These are phyloP conservation scores for Heteromyza rotundicornis DNA, from an alignment of 2,888 invertebrate genomes.

Conservation along the genomic window DNA sequence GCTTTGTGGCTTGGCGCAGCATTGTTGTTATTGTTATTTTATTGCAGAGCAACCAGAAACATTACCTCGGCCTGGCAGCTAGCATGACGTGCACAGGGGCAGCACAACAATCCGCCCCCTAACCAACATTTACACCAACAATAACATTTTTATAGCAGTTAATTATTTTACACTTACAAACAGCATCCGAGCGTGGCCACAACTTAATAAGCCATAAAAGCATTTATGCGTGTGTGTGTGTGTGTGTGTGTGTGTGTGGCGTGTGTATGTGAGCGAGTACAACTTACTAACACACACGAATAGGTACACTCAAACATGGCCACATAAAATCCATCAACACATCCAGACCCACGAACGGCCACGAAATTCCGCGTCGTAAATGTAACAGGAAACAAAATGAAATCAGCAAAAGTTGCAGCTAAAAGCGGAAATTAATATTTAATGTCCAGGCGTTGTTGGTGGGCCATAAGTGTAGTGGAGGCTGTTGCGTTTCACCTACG, in stretches of 20 bases:
- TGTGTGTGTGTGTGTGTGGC: neutral
- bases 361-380: too few relatives aligned
- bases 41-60: neutral
- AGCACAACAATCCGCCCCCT: too few relatives aligned
- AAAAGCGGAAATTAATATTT: conserved; percentile 2
- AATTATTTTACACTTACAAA: conserved; percentile 4
- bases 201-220: conserved; percentile 1
- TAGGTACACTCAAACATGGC: neutral
- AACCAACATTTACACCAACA: neutral
- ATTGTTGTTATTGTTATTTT: conserved; percentile 1
- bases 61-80: neutral
- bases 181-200: neutral
- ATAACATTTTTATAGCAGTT: conserved; percentile 1
- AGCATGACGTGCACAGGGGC: too few relatives aligned
- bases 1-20: neutral
- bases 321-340: neutral
- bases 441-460: neutral
- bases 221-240: neutral
- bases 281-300: too few relatives aligned
- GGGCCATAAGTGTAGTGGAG: neutral
- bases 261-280: too few relatives aligned
- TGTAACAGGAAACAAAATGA: neutral
- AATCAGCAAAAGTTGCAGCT: neutral
- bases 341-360: too few relatives aligned
- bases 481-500: neutral